Evolutionary conservation across 2,888 invertebrate species (phyloP).

Genomic region (Hypercompe scribonia): DNA sequence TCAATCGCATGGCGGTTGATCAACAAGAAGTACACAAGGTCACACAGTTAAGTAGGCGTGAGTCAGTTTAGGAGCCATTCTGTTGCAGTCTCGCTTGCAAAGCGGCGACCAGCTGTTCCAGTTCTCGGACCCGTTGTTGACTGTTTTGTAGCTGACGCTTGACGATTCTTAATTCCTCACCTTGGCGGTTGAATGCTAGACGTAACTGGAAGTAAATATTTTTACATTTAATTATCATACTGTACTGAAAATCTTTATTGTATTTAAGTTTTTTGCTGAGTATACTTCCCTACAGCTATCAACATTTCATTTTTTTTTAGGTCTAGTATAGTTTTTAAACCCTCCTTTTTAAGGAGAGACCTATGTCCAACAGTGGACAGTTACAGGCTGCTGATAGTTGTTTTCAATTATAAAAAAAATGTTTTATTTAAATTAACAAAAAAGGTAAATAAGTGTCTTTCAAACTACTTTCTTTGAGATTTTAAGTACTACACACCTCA

Average conservation of each 20-base stretch:
- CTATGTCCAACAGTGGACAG: too few species aligned
- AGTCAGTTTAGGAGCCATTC: constrained; percentile 56
- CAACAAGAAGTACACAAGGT: constrained; percentile 13
- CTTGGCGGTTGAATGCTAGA: constrained; percentile 91
- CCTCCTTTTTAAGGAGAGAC: too few species aligned
- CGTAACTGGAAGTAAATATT: constrained; percentile 85
- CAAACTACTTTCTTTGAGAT: not conserved
- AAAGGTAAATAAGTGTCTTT: not conserved
- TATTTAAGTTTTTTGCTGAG: too few species aligned
- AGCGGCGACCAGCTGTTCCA: constrained; percentile 91
- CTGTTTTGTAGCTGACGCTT: constrained; percentile 92
- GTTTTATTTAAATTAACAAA: not conserved
- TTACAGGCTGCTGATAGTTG: too few species aligned
- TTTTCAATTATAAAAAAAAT: too few species aligned
- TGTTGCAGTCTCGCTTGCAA: constrained; percentile 79
- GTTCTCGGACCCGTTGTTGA: constrained; percentile 92
- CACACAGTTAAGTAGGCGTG: constrained; percentile 17
- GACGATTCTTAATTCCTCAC: constrained; percentile 92
- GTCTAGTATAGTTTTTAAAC: too few species aligned
- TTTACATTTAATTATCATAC: not conserved
- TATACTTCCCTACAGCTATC: too few species aligned
- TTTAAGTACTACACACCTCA: constrained; percentile 72
- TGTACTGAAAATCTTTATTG: not conserved
- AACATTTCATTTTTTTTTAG: too few species aligned
- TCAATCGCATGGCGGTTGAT: constrained; percentile 6